Evolutionary conservation across 1,140 invertebrate species (phyloP).

Genomic region (Pristionchus pacificus): DNA sequence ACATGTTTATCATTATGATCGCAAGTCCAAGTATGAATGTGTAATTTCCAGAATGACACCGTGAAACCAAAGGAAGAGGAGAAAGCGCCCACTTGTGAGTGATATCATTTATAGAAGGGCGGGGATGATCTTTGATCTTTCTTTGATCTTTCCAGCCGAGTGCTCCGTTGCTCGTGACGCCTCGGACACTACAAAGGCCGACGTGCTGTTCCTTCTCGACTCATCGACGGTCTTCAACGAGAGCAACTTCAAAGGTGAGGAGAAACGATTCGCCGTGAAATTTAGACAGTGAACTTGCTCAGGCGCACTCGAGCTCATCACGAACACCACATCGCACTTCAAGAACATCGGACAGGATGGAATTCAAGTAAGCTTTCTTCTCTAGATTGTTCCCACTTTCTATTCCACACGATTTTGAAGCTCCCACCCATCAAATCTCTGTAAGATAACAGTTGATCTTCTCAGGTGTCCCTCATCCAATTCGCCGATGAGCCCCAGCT

Average conservation of each 20-base stretch:
- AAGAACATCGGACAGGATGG: slow-evolving; percentile 47
- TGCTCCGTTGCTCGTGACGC: too few species aligned
- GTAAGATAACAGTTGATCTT: slow-evolving; percentile 13
- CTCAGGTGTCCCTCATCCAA: slow-evolving; percentile 48
- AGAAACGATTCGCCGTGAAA: too few species aligned
- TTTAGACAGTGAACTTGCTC: too few species aligned
- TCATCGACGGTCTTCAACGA: slow-evolving; percentile 40
- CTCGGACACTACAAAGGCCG: slow-evolving; percentile 25
- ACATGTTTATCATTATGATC: too few species aligned
- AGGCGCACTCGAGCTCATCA: slow-evolving; percentile 41
- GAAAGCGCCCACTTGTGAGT: too few species aligned
- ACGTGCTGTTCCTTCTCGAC: slow-evolving; percentile 47
- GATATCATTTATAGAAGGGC: too few species aligned
- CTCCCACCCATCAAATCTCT: slow-evolving; percentile 11
- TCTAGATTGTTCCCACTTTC: too few species aligned
- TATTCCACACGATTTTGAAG: slow-evolving; percentile 19
- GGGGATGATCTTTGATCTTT: too few species aligned
- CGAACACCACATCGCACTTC: slow-evolving; percentile 45
- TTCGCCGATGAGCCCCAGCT: slow-evolving; percentile 47
- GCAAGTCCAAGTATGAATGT: too few species aligned
- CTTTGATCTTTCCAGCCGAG: too few species aligned
- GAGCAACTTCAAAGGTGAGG: slow-evolving; percentile 36
- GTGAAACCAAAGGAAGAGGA: too few species aligned
- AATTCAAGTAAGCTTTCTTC: slow-evolving; percentile 41
- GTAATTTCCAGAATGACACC: background rate